Conservation (phyloP, 1,140 invertebrate genomes). For the Ganaspis sp. region DNA sequence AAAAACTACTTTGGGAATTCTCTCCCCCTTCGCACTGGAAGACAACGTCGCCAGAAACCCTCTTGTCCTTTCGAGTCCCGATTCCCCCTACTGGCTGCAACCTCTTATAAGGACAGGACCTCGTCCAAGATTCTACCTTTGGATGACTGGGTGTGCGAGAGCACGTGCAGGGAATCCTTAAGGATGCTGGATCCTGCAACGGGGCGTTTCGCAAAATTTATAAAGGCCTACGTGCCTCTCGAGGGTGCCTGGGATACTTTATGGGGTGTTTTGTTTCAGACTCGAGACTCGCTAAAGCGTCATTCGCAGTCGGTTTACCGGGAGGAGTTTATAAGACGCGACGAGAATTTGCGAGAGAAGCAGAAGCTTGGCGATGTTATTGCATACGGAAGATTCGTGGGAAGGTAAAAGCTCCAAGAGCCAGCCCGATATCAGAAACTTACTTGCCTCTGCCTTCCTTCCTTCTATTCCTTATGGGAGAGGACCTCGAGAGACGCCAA, state of each 20-base stretch:
- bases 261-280: slow-evolving; percentile 67
- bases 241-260: slow-evolving; percentile 61
- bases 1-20: slow-evolving; percentile 48
- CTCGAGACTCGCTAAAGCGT: slow-evolving; percentile 63
- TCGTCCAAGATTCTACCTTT: slow-evolving; percentile 45
- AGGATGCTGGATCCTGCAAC: slow-evolving; percentile 59
- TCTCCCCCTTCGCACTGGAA: slow-evolving; percentile 20
- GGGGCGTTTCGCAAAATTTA: slow-evolving; percentile 67
- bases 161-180: slow-evolving; percentile 66
- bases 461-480: neutral
- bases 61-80: slow-evolving; percentile 52
- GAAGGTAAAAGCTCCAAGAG: slow-evolving; percentile 25
- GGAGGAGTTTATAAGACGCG: slow-evolving; percentile 62
- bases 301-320: slow-evolving; percentile 70
- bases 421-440: slow-evolving; percentile 16
- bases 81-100: slow-evolving; percentile 51
- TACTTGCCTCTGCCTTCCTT: slow-evolving; percentile 14
- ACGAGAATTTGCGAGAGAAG: slow-evolving; percentile 53
- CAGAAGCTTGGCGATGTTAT: slow-evolving; percentile 41
- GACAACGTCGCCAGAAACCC: neutral
- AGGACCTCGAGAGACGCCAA: slow-evolving; percentile 24
- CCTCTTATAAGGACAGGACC: slow-evolving; percentile 47
- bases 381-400: slow-evolving; percentile 51
- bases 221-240: slow-evolving; percentile 71
- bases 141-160: slow-evolving; percentile 48